Conservation (phyloP, 1,140 invertebrate species). For the Idris sp. region DNA sequence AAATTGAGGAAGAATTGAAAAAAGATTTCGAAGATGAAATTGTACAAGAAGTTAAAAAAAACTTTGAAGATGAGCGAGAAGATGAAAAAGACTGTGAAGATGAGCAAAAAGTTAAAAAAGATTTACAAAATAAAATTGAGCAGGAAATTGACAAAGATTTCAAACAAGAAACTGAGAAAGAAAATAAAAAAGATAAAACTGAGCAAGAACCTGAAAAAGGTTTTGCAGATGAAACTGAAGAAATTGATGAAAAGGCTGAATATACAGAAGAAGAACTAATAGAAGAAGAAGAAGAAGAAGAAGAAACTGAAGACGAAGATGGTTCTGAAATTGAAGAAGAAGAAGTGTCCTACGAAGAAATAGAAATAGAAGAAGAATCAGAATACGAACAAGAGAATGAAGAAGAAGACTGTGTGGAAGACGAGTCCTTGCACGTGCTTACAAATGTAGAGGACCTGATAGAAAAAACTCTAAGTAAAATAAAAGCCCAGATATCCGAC, state of each 20-base stretch:
- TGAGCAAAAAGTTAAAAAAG: too few species aligned
- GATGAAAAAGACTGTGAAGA: constrained; percentile 24
- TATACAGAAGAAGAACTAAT: constrained; percentile 59
- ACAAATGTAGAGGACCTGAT: constrained; percentile 70
- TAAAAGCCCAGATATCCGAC: constrained; percentile 73
- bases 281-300: constrained; percentile 17
- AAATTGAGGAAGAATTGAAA: constrained; percentile 55
- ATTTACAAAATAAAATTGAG: too few species aligned
- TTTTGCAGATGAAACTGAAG: too few species aligned
- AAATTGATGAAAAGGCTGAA: constrained; percentile 41
- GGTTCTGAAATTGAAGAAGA: constrained; percentile 22
- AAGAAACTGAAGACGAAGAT: constrained; percentile 14
- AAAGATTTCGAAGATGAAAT: constrained; percentile 53
- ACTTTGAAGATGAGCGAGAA: constrained; percentile 12
- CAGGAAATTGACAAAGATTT: too few species aligned
- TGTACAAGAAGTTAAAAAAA: constrained; percentile 17
- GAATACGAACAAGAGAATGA: constrained; percentile 39
- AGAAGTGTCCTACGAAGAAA: constrained; percentile 18
- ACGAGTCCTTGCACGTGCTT: constrained; percentile 64
- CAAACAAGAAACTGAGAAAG: too few species aligned
- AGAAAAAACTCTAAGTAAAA: constrained; percentile 72
- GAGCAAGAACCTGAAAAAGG: too few species aligned
- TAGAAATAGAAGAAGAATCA: constrained; percentile 46
- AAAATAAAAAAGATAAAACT: too few species aligned
- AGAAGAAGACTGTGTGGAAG: constrained; percentile 21